These are phyloP conservation scores for Acronicta aceris DNA, from an alignment of 2,888 invertebrate species.

Conservation along the genomic window DNA sequence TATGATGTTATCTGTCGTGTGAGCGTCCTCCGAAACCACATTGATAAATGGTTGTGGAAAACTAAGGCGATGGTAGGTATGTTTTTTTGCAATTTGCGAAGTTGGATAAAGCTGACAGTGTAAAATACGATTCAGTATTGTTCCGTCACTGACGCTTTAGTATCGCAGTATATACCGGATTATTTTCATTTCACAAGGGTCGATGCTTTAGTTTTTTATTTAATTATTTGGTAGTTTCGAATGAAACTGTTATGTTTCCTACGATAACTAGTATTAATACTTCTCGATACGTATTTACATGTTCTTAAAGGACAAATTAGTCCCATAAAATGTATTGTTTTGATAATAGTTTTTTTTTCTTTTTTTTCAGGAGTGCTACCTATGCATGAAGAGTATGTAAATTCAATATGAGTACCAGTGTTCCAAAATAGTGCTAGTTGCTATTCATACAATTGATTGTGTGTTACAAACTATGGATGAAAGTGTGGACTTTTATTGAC, in stretches of 20 bases:
- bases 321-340: constrained; percentile 52
- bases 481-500: constrained; percentile 87
- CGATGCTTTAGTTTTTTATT: constrained; percentile 35
- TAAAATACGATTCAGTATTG: constrained; percentile 73
- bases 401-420: constrained; percentile 77
- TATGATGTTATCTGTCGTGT: constrained; percentile 90
- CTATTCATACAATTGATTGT: constrained; percentile 71
- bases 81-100: constrained; percentile 66
- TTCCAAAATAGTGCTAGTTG: constrained; percentile 77
- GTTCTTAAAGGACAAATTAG: constrained; percentile 51
- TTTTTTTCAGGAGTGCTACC: constrained; percentile 83
- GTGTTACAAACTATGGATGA: constrained; percentile 87
- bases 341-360: constrained; percentile 66
- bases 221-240: constrained; percentile 9
- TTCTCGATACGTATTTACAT: constrained; percentile 5
- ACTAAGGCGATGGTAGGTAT: constrained; percentile 87
- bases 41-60: constrained; percentile 81
- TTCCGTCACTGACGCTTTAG: constrained; percentile 83
- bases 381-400: constrained; percentile 71
- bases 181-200: constrained; percentile 69
- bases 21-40: constrained; percentile 87
- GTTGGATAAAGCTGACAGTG: constrained; percentile 55
- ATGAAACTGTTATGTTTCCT: background rate
- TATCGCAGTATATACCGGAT: constrained; percentile 82
- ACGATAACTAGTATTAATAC: background rate